Conservation (phyloP, 2,888 invertebrate genomes). For the Pinctada fucata region DNA sequence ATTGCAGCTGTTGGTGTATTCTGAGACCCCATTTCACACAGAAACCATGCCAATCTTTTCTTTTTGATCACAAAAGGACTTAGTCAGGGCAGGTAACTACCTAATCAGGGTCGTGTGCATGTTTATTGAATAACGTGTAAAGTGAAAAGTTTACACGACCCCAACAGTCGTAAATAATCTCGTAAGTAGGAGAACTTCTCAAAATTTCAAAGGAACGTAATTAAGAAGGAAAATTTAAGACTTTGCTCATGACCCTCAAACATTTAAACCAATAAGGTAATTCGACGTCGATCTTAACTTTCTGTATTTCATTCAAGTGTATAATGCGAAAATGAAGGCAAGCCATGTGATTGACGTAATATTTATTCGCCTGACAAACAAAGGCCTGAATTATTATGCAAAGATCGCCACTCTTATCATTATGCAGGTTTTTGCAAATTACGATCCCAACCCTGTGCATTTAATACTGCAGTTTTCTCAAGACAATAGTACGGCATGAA, state of each 20-base stretch:
- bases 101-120: conserved; percentile 25
- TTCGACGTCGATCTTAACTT: neutral
- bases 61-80: conserved; percentile 15
- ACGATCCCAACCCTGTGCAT: neutral
- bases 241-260: conserved; percentile 3
- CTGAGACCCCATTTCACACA: conserved; percentile 3
- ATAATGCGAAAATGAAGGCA: neutral
- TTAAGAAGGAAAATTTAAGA: conserved; percentile 12
- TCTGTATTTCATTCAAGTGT: neutral
- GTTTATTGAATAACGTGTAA: conserved; percentile 27
- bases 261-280: conserved; percentile 1
- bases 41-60: neutral
- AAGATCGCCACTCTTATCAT: neutral
- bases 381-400: neutral
- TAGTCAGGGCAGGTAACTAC: conserved; percentile 16
- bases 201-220: conserved; percentile 19
- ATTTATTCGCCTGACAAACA: neutral
- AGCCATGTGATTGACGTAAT: conserved; percentile 1
- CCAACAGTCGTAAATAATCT: conserved; percentile 16
- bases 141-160: conserved; percentile 24
- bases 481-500: neutral
- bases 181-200: conserved; percentile 2
- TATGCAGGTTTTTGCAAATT: neutral
- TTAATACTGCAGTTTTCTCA: neutral
- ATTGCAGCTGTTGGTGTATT: conserved; percentile 23